These are phyloP conservation scores for Terebella lapidaria DNA, from an alignment of 2,888 invertebrate species.

Conservation along the genomic window DNA sequence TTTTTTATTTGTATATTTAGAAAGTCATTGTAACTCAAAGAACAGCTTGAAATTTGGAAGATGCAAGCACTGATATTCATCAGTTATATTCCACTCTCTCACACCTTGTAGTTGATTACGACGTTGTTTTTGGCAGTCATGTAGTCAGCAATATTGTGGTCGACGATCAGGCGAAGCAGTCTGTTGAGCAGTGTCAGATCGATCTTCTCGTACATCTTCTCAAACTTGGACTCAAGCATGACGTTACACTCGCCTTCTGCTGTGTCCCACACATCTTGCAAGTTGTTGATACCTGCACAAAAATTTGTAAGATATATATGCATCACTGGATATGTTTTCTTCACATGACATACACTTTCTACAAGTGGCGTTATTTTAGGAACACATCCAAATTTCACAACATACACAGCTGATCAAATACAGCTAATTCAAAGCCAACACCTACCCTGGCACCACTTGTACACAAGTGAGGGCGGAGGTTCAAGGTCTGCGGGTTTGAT, in stretches of 20 bases:
- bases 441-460: slow-evolving; percentile 97
- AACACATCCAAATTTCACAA: not conserved
- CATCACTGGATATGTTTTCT: too few species aligned
- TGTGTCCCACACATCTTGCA: slow-evolving; percentile 93
- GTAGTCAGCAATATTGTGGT: slow-evolving; percentile 99
- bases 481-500: slow-evolving; percentile 98
- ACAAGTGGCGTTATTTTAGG: not conserved
- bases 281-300: slow-evolving; percentile 70
- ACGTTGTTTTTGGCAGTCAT: slow-evolving; percentile 99
- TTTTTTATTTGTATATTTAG: not conserved
- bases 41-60: too few species aligned
- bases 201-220: slow-evolving; percentile 99
- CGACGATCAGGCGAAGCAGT: slow-evolving; percentile 90
- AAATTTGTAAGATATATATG: not conserved
- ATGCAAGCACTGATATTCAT: too few species aligned
- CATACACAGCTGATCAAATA: too few species aligned
- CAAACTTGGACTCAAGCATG: slow-evolving; percentile 90
- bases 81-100: not conserved
- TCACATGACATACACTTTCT: not conserved
- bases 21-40: too few species aligned
- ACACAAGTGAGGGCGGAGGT: slow-evolving; percentile 73
- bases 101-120: slow-evolving; percentile 94
- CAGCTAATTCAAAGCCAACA: too few species aligned
- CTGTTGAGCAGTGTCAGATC: slow-evolving; percentile 96
- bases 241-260: slow-evolving; percentile 98